Base-by-base conservation (phyloP, 2,797 vertebrate genomes). In the Darevskia mixta region DNA sequence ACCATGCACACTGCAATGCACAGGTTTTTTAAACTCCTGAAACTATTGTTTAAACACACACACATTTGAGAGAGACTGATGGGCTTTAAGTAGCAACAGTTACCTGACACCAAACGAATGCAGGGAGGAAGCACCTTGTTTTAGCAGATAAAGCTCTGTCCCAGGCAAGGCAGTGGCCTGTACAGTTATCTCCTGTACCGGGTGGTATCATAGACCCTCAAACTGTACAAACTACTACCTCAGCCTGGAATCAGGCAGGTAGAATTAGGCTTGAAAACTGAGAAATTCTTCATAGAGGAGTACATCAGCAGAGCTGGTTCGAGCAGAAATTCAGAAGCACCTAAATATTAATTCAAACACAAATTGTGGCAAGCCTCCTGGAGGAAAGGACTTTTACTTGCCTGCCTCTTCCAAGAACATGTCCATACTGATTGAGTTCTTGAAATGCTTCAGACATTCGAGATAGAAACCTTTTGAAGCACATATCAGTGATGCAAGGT, bases 211-310 rank as follows among this genome's bases (percentile, higher is more conserved):
- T 98, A 98, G 98, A 99, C 99, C 99, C 99, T 98, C 98, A 99
- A 99, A 99, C 99, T 99, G 98, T 99, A 99, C 99, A 99, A 99
- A 99, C 98, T 99, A 99, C 99, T 99, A 99, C 99, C 99, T 99
- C 99, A 99, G 98, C 97, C 98, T 98, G 98, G 97, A 97, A 96
- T 96, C 96, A 98, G 98, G 98, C 96, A 96, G 89, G 93, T 94
- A 35, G 78, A 91, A 90, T 45, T 1, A 49, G 8, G n/a, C 80
- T 82, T 85, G 92, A 79, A 94, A 90, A 83, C 86, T 90, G 86
- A 88, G 90, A 87, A 94, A 92, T 89, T 94, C 95, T 95, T 96
- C 96, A 92, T 88, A 93, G 95, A 89, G 88, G 79, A 93, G 3
- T 1, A 4, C 9, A 87, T 0, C 5, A 11, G 61, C 9, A 76